Conservation (phyloP, 1,140 invertebrate genomes). For the Nixonia krombeini region DNA sequence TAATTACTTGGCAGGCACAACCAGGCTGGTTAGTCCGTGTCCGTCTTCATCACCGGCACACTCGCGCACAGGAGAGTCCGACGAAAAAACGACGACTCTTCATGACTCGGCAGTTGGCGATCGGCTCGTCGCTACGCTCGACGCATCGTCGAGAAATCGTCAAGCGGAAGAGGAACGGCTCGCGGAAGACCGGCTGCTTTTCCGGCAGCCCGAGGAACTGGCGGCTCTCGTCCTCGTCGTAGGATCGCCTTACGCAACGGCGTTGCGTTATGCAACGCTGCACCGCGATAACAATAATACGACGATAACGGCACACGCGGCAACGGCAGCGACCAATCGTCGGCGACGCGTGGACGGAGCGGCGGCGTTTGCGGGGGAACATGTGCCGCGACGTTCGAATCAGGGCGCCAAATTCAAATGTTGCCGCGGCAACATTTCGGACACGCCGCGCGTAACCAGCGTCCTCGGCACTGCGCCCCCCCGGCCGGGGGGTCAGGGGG, state of each 20-base stretch:
- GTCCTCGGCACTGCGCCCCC: too few relatives aligned
- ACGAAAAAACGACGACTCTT: not conserved
- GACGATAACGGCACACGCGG: constrained; percentile 2
- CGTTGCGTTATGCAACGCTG: constrained; percentile 8
- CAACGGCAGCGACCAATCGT: constrained; percentile 3
- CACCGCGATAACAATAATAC: constrained; percentile 10
- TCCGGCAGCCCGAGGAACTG: constrained; percentile 2
- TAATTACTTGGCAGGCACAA: too few relatives aligned
- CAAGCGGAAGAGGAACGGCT: not conserved
- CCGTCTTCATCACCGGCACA: not conserved
- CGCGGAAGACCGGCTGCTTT: constrained; percentile 2
- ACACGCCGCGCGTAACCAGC: too few relatives aligned
- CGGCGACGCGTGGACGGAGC: not conserved
- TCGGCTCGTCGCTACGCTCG: not conserved
- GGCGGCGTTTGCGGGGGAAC: constrained; percentile 10
- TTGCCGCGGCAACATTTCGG: too few relatives aligned
- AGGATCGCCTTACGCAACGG: constrained; percentile 7
- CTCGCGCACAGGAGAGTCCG: not conserved
- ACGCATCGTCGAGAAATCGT: not conserved
- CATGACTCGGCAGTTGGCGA: not conserved
- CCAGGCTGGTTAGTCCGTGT: too few relatives aligned
- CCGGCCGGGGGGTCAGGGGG: too few relatives aligned
- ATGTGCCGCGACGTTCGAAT: constrained; percentile 11
- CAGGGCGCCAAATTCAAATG: too few relatives aligned
- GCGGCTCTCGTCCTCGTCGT: constrained; percentile 16